Percentiles rank a stretch among this genome's conserved stretches.
Conservation (phyloP, 2,113 vertebrate species). For the Lynx canadensis region DNA sequence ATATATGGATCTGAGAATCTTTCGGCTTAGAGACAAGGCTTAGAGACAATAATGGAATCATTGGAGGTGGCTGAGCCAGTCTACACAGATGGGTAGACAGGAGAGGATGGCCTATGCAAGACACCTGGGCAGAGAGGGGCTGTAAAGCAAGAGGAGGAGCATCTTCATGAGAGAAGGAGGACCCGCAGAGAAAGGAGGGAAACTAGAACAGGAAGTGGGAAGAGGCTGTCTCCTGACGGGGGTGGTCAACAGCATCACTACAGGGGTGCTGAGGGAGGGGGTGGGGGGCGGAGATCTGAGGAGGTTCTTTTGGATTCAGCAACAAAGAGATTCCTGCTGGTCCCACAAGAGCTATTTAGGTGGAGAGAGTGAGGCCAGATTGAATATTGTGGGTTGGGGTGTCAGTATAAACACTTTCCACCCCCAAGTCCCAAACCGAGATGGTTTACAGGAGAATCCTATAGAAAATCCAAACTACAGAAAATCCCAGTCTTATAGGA, state of each 20-base stretch:
- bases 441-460: neutral
- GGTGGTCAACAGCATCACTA: neutral
- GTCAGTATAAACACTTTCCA: neutral
- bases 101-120: neutral
- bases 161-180: neutral
- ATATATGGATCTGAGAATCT: neutral
- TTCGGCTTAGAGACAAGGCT: conserved; percentile 8
- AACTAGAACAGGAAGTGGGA: neutral
- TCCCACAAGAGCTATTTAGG: neutral
- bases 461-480: neutral
- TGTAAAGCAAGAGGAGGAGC: neutral
- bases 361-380: neutral
- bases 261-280: neutral
- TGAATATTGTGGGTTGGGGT: neutral
- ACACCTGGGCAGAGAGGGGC: neutral
- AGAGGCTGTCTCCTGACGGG: neutral
- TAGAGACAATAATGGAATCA: neutral
- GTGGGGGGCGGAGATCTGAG: neutral
- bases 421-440: neutral
- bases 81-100: neutral
- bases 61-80: neutral
- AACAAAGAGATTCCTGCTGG: neutral
- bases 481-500: neutral
- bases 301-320: neutral
- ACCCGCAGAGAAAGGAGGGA: neutral